Conservation (phyloP, 1,140 invertebrate species). For the Charaxes varanes region DNA sequence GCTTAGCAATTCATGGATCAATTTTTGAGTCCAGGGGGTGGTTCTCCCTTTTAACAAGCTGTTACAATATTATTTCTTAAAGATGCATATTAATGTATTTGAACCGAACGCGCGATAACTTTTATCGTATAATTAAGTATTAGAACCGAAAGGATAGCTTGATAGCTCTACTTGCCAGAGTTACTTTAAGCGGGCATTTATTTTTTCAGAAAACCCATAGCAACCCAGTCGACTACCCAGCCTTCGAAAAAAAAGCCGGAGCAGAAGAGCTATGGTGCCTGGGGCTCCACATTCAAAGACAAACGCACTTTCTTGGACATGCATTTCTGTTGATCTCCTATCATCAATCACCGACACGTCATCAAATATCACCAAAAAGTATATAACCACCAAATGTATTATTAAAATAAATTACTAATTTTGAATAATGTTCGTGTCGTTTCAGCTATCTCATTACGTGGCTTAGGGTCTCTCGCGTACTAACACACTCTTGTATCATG, state of each 20-base stretch:
- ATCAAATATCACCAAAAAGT: constrained; percentile 21
- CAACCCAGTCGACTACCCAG: constrained; percentile 20
- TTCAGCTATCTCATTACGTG: constrained; percentile 32
- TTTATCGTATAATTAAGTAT: no score
- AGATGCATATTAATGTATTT: no score
- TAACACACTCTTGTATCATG: constrained; percentile 45
- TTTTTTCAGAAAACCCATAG: constrained; percentile 47
- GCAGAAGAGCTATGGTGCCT: constrained; percentile 76
- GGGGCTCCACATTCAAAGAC: constrained; percentile 83
- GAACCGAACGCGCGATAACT: no score
- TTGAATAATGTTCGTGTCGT: constrained; percentile 33
- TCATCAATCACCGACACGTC: constrained; percentile 33
- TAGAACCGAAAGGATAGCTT: no score
- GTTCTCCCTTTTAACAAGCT: no score
- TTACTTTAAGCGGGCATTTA: no score
- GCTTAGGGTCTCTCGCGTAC: constrained; percentile 39
- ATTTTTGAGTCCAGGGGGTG: no score
- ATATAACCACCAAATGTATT: constrained; percentile 25
- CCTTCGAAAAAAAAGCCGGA: constrained; percentile 52
- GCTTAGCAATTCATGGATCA: no score
- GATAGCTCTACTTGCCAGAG: no score
- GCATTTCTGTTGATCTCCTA: constrained; percentile 77
- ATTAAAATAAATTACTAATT: constrained; percentile 31
- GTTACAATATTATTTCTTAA: no score
- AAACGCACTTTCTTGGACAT: constrained; percentile 81